Base-by-base conservation (phyloP, 2,888 invertebrate species). In the Dexiosoma caninum region DNA sequence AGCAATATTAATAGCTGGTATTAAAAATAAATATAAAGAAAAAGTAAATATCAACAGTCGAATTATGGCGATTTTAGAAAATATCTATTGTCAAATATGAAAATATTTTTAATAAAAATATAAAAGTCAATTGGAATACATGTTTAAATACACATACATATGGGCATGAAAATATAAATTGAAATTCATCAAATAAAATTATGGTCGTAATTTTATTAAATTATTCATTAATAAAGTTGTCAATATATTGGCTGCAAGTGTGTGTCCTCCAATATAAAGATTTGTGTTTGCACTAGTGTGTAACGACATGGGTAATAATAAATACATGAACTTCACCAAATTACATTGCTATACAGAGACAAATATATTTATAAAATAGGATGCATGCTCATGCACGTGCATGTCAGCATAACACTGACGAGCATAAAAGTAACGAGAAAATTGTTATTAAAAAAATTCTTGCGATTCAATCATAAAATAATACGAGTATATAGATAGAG, bases 161-260 rank as follows among this genome's bases (percentile, higher is more conserved):
- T n/a, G n/a, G n/a, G n/a, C 16, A 49, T 7, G 12, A 66, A 49
- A 57, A 40, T 30, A 59, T 30, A 70, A 37, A 70, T 59, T 37
- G 37, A 46, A 57, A 57, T 46, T 64, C 64, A 66, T 74, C 46
- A 66, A 46, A 66, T 57, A 57, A 75, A 66, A 59, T 66, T 49
- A 49, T n/a, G 16, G n/a, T 1, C 40, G 40, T 55, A 40, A 66
- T 57, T 75, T 7, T 75, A 42, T 75, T 49, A 49, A 49, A 59
- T 59, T n/a, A 37, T 60, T 67, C 32, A 76, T 70, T 57, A 59
- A 40, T 51, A n/a, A n/a, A n/a, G 2, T 57, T 70, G 55, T 67
- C 51, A 40, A 42, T 67, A 10, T 40, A 77, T 49, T 51, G 40
- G 42, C 30, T 42, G 46, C 35, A 32, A 30, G 42, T 12, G 27